phyloP scores from a whole-genome alignment of 30 jellyfish, hydroid and myxozoan species.

The Turritopsis rubra region DNA sequence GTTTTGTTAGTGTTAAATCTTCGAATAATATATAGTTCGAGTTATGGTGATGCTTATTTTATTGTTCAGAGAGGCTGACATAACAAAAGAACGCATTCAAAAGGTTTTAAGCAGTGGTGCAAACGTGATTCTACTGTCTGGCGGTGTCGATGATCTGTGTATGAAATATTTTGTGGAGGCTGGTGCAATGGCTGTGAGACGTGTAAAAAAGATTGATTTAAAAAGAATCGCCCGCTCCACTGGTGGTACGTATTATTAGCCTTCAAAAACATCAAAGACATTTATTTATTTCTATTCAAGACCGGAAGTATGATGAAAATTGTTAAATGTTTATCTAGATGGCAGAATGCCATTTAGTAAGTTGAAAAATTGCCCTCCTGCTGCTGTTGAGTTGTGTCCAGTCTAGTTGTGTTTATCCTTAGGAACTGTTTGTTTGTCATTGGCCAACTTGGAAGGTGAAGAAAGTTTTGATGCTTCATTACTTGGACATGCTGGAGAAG shows the following conservation, averaged over 20 bases:
- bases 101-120: constrained; percentile 95
- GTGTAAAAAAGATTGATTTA: constrained; percentile 88
- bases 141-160: constrained; percentile 99
- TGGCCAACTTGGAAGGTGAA: constrained; percentile 98
- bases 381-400: too few species aligned
- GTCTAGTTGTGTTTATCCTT: constrained; percentile 4
- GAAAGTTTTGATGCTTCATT: constrained; percentile 94
- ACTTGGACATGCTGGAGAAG: constrained; percentile 98
- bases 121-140: constrained; percentile 86
- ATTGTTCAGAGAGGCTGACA: constrained; percentile 64
- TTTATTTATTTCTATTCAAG: too few species aligned
- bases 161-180: constrained; percentile 98
- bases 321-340: too few species aligned
- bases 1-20: not conserved
- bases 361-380: too few species aligned
- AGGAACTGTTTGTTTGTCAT: constrained; percentile 85
- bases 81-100: constrained; percentile 88
- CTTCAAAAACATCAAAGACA: too few species aligned
- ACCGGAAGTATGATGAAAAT: too few species aligned
- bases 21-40: too few species aligned
- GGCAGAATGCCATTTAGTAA: too few species aligned
- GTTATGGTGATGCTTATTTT: not conserved
- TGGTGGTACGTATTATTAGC: constrained; percentile 59
- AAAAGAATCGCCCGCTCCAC: constrained; percentile 92
- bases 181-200: constrained; percentile 97